Evolutionary conservation across 2,113 vertebrate genomes (phyloP).

Genomic region (Prunella himalayana): DNA sequence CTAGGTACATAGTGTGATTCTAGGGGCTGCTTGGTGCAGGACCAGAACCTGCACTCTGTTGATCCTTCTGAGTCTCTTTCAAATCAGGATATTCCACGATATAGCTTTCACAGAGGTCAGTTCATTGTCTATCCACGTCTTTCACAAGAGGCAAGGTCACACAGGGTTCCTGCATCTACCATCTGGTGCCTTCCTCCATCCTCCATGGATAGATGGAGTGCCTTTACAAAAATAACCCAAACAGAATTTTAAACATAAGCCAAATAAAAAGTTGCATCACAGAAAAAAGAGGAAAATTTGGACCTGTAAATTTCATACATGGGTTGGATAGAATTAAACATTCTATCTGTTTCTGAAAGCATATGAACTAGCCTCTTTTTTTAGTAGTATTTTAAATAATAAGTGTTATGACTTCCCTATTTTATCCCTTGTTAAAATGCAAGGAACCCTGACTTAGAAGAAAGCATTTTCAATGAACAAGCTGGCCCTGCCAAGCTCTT

Average conservation of each 20-base stretch:
- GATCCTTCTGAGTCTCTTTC: neutral
- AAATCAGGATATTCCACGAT: neutral
- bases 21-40: neutral
- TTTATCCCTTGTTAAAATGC: conserved; percentile 44
- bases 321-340: neutral
- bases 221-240: neutral
- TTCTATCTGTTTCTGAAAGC: neutral
- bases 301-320: neutral
- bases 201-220: neutral
- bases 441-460: conserved; percentile 27
- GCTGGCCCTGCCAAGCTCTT: neutral
- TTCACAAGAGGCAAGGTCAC: neutral
- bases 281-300: neutral
- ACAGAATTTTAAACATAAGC: neutral
- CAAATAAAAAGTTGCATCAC: neutral
- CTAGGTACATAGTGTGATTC: neutral
- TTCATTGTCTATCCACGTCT: fast-evolving
- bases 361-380: conserved; percentile 30
- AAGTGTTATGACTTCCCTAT: conserved; percentile 9
- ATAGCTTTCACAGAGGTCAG: neutral
- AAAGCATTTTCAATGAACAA: conserved; percentile 16
- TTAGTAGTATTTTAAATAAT: neutral
- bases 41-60: neutral
- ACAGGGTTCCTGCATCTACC: neutral
- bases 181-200: neutral